Conservation (phyloP, 1,140 invertebrate genomes). For the Megalonaias nervosa region DNA sequence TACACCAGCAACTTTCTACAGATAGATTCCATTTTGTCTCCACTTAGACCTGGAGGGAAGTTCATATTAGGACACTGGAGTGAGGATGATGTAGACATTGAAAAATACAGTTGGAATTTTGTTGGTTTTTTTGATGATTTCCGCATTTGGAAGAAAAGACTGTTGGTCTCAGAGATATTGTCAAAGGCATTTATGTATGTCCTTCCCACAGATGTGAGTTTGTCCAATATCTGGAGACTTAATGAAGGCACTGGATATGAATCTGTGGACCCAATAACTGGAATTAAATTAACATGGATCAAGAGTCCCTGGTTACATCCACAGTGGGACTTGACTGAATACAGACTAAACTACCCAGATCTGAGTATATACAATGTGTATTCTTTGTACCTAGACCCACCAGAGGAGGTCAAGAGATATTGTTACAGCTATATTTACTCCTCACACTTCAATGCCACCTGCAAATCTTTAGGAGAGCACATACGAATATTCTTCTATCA, state of each 20-base stretch:
- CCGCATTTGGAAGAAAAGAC: slow-evolving; percentile 36
- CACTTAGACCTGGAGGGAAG: slow-evolving; percentile 37
- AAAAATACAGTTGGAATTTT: slow-evolving; percentile 7
- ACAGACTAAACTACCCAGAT: slow-evolving; percentile 22
- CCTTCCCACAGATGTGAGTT: slow-evolving; percentile 4
- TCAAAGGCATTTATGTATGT: slow-evolving; percentile 35
- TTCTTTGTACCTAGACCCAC: no score
- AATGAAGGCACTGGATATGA: slow-evolving; percentile 33
- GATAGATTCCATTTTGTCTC: neutral
- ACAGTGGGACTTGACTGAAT: slow-evolving; percentile 29
- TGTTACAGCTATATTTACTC: no score
- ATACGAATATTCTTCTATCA: no score
- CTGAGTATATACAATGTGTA: no score
- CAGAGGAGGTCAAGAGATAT: no score
- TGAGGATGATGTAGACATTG: no score
- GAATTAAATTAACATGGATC: slow-evolving; percentile 21
- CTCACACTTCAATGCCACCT: no score
- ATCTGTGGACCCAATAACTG: slow-evolving; percentile 18
- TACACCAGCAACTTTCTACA: no score
- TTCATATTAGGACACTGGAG: slow-evolving; percentile 27
- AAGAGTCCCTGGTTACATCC: slow-evolving; percentile 32
- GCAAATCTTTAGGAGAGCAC: no score
- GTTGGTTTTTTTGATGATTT: slow-evolving; percentile 41
- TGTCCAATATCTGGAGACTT: slow-evolving; percentile 38
- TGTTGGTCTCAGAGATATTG: slow-evolving; percentile 30